Percentiles rank a stretch among this genome's conserved stretches.
Evolutionary conservation across 2,797 vertebrate genomes (phyloP).

Genomic region (Diplodus puntazzo): DNA sequence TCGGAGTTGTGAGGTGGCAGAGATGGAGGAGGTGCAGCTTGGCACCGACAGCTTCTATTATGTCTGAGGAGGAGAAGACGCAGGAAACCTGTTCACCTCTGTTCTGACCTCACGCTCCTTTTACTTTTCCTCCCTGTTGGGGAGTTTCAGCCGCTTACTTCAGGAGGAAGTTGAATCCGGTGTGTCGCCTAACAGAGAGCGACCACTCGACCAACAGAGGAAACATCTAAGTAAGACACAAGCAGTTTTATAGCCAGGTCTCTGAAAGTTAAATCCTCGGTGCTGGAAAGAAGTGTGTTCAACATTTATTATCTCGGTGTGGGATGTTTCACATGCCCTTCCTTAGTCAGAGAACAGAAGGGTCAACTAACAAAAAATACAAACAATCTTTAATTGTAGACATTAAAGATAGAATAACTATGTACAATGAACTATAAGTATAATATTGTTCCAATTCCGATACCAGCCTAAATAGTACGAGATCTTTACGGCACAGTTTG

Average conservation of each 20-base stretch:
- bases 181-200: neutral
- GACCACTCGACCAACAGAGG: neutral
- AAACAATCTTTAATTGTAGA: no score
- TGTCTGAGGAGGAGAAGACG: constrained; percentile 81
- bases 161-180: neutral
- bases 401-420: no score
- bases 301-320: no score
- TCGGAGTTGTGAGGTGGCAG: constrained; percentile 75
- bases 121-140: constrained; percentile 1
- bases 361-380: no score
- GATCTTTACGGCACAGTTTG: no score
- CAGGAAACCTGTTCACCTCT: constrained; percentile 83
- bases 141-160: constrained; percentile 15
- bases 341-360: no score
- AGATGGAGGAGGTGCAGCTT: constrained; percentile 56
- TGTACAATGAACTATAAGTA: no score
- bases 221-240: no score
- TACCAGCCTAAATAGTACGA: no score
- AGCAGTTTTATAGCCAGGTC: neutral
- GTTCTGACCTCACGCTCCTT: neutral
- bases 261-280: neutral
- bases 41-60: constrained; percentile 82
- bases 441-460: no score
- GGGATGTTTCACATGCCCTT: no score
- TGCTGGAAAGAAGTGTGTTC: no score